Conservation (phyloP, 2,113 vertebrate genomes). For the Dendropsophus ebraccatus region DNA sequence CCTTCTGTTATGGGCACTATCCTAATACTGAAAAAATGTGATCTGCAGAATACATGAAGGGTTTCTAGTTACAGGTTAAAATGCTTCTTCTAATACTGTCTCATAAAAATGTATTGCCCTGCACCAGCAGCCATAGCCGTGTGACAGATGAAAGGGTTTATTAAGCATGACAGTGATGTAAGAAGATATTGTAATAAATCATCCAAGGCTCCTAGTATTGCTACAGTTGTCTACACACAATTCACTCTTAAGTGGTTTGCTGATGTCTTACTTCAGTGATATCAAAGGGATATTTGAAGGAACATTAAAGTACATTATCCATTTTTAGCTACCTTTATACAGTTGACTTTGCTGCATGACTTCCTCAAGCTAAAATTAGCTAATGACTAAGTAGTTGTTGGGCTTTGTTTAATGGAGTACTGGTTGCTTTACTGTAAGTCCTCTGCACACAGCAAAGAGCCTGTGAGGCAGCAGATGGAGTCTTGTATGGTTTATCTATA, state of each 20-base stretch:
- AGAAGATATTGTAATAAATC: slow-evolving; percentile 46
- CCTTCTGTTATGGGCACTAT: neutral
- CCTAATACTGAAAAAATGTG: neutral
- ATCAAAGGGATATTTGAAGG: slow-evolving; percentile 27
- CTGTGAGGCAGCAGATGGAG: neutral
- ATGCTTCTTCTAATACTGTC: slow-evolving; percentile 2
- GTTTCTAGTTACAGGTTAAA: slow-evolving; percentile 18
- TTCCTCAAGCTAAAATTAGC: neutral
- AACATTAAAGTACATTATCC: slow-evolving; percentile 6
- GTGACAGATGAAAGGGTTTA: slow-evolving; percentile 45
- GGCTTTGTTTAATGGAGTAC: neutral
- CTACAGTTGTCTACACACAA: neutral
- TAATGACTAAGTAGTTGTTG: neutral
- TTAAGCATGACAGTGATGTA: slow-evolving; percentile 46
- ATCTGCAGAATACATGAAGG: slow-evolving; percentile 14
- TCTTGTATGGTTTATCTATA: neutral
- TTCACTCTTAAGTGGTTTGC: neutral
- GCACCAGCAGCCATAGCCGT: neutral
- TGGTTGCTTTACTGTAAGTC: neutral
- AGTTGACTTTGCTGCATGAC: neutral
- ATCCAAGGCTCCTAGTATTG: slow-evolving; percentile 15
- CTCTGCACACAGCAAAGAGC: neutral
- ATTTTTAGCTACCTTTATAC: neutral
- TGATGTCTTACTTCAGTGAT: slow-evolving; percentile 25
- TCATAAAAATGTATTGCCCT: slow-evolving; percentile 11